Evolutionary conservation across 2,888 invertebrate species (phyloP).

Genomic region (Yponomeuta cagnagella): DNA sequence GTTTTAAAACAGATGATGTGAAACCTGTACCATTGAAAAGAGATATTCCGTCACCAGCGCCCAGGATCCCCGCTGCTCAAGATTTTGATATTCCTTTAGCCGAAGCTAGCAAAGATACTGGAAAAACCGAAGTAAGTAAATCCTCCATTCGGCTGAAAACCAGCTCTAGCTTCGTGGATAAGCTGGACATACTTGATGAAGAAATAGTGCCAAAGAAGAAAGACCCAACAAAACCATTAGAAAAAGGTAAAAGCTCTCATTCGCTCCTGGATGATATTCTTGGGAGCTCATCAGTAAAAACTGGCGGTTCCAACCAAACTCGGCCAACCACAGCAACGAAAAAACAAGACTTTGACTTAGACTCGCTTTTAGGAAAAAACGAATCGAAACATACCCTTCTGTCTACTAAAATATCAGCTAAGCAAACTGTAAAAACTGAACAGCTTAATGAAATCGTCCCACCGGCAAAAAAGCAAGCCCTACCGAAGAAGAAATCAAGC

Average conservation of each 20-base stretch:
- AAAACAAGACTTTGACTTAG: conserved; percentile 55
- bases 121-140: background rate
- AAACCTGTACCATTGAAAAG: conserved; percentile 19
- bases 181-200: conserved; percentile 49
- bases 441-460: conserved; percentile 23
- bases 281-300: conserved; percentile 58
- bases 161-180: conserved; percentile 37
- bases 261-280: conserved; percentile 73
- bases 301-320: conserved; percentile 30
- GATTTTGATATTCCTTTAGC: conserved; percentile 39
- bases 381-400: conserved; percentile 36
- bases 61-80: conserved; percentile 42
- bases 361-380: conserved; percentile 47
- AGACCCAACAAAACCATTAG: conserved; percentile 37
- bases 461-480: conserved; percentile 33
- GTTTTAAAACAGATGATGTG: conserved; percentile 31
- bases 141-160: background rate
- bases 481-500: conserved; percentile 42
- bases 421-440: conserved; percentile 31
- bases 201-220: conserved; percentile 40
- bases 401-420: conserved; percentile 31
- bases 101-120: conserved; percentile 23
- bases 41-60: conserved; percentile 32
- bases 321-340: conserved; percentile 40
- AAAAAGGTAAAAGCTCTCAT: conserved; percentile 60